Conservation (phyloP, 2,797 vertebrate species). For the Scarus forsteni region DNA sequence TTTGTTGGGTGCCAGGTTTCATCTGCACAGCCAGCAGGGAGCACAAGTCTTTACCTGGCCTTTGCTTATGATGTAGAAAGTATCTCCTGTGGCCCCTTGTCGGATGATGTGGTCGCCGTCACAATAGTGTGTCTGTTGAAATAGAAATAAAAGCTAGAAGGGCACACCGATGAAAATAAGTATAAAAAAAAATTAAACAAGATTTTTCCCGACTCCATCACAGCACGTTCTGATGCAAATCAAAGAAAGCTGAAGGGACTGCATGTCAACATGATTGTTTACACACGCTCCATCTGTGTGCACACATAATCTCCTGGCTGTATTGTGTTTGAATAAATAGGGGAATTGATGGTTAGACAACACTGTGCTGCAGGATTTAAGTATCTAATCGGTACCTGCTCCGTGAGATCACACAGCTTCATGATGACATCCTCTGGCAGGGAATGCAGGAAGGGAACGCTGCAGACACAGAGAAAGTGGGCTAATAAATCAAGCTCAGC, state of each 20-base stretch:
- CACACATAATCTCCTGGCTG: slow-evolving; percentile 32
- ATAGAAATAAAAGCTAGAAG: slow-evolving; percentile 18
- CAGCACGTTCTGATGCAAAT: slow-evolving; percentile 20
- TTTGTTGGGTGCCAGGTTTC: slow-evolving; percentile 27
- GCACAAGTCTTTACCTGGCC: slow-evolving; percentile 78
- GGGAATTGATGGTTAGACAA: slow-evolving; percentile 8
- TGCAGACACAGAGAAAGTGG: slow-evolving; percentile 49
- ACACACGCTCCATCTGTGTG: slow-evolving; percentile 25
- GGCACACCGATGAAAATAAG: slow-evolving; percentile 10
- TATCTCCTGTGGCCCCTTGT: slow-evolving; percentile 79
- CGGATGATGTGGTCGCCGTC: slow-evolving; percentile 81
- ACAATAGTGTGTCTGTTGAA: slow-evolving; percentile 73
- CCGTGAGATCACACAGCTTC: slow-evolving; percentile 78
- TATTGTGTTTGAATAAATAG: slow-evolving; percentile 36
- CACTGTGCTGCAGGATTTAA: slow-evolving; percentile 19
- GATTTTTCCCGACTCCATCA: slow-evolving; percentile 5
- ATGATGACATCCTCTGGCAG: slow-evolving; percentile 81
- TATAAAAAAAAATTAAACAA: slow-evolving; percentile 2
- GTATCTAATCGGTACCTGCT: slow-evolving; percentile 77
- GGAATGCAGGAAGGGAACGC: slow-evolving; percentile 79
- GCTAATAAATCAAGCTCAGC: not conserved
- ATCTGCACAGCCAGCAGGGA: slow-evolving; percentile 16
- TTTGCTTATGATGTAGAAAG: slow-evolving; percentile 82
- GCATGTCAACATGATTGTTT: slow-evolving; percentile 36
- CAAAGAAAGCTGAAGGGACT: slow-evolving; percentile 8